phyloP scores from a whole-genome alignment of 2,113 vertebrate genomes.

The Galeopterus variegatus region DNA sequence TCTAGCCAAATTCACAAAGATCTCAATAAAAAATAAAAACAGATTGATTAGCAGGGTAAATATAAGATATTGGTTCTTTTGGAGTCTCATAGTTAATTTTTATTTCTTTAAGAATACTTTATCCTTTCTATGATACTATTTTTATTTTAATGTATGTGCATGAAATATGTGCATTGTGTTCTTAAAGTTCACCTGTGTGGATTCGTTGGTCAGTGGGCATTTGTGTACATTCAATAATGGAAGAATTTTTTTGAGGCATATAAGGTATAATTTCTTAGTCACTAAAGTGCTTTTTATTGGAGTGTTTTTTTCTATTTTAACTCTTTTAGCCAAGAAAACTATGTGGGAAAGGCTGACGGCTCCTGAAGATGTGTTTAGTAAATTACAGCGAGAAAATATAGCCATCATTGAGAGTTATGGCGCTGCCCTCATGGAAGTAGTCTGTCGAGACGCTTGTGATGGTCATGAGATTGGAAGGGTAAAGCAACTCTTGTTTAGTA shows the following conservation, averaged over 20 bases:
- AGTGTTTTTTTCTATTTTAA: slow-evolving; percentile 37
- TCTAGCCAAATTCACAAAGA: slow-evolving; percentile 10
- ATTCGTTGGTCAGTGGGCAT: not conserved
- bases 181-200: not conserved
- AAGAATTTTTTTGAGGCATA: not conserved
- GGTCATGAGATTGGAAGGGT: slow-evolving; percentile 98
- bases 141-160: not conserved
- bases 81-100: slow-evolving; percentile 10
- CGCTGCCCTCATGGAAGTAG: slow-evolving; percentile 97
- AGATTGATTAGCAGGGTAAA: not conserved
- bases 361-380: slow-evolving; percentile 97
- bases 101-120: not conserved
- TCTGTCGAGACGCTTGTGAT: slow-evolving; percentile 98
- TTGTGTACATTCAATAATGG: not conserved
- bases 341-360: slow-evolving; percentile 99
- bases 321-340: slow-evolving; percentile 91
- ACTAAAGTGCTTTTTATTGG: not conserved
- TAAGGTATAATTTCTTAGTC: slow-evolving; percentile 6
- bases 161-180: not conserved
- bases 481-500: slow-evolving; percentile 64
- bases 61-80: not conserved
- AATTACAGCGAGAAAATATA: slow-evolving; percentile 97
- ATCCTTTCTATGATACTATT: not conserved
- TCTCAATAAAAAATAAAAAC: slow-evolving; percentile 6
- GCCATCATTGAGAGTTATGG: slow-evolving; percentile 98